Evolutionary conservation across 2,113 vertebrate species (phyloP), one percentile per base, ranked within the genome.

Genomic region (Heterotis niloticus): DNA sequence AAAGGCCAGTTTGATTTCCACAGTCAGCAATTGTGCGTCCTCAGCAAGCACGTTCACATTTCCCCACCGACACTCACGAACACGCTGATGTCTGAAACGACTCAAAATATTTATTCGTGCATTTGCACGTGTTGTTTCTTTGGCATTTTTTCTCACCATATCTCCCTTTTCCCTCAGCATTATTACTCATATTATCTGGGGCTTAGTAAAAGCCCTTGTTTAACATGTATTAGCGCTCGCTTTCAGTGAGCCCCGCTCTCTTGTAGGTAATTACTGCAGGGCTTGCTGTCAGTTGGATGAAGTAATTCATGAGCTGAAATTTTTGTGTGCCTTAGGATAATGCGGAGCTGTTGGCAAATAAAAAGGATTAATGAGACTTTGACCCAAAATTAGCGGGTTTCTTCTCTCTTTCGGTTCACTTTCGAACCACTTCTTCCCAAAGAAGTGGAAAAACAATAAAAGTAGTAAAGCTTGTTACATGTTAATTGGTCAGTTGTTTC

Each of bases 401-500:
- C 83, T 76, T 79, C 80, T 85, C 87, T 84, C 78, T 87, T 82
- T 79, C 84, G 83, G 87, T 83, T 75, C 80, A 79, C 84, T 81
- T 23, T 82, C 82, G 56, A 44, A 59, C 84, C 82, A 83, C 83
- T 68, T 84, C 80, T 59, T 80, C 84, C 81, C 14, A 82, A 82
- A 83, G 84, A 34, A 72, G 68, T 77, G 80, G 68, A 23, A 79
- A 84, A 81, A 87, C 87, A n/a, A n/a, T 44, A 44, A 88, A 86
- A 86, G 83, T 84, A 73, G 80, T 87, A 89, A 88, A 89, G 89
- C 89, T 89, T 88, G 87, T 88, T 82, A 82, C 84, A 78, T 85
- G 89, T 90, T 91, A 92, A 91, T 91, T 89, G 87, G 88, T 90
- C 90, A 89, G 88, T 90, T 88, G 87, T 87, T 88, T 86, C 86